Evolutionary conservation across 2,888 invertebrate genomes (phyloP), one percentile per base, ranked within the genome.

Genomic region (Abrostola triplasia): DNA sequence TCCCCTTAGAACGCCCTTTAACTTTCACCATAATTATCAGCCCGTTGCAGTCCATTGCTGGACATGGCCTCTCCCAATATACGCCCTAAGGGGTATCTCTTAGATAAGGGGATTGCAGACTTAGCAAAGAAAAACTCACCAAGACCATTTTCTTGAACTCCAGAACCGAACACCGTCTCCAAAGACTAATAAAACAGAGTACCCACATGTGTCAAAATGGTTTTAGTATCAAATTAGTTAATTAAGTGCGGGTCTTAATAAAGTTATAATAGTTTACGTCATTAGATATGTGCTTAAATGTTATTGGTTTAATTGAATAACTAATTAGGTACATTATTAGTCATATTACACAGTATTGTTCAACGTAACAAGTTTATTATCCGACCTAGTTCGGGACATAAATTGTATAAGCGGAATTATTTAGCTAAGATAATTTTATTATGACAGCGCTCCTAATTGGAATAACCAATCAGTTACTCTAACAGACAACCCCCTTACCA

Each of bases 331-430:
- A 42, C 47, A 53, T 50, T 40, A 68, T 52, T 74, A 58, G 52
- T 58, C 47, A 35, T 48, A 60, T 44, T 72, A 36, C 36, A 61
- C n/a, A 24, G 54, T 62, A 62, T 68, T 70, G 58, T 74, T 56
- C 11, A 36, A 36, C 36, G 37, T 51, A 58, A 52, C 63, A 52
- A 52, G 56, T 64, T 70, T 52, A 71, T 60, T 57, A 53, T 35
- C 49, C 41, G 59, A 59, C 70, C 71, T 42, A 59, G 38, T 70
- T 71, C 59, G 5, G 10, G 44, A 52, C 56, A 66, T 70, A 54
- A 59, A 53, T 70, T 70, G 53, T 53, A 65, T 70, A 44, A 38
- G 35, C n/a, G 49, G 12, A 38, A 24, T 59, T 42, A 36, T 49
- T 57, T 42, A 4, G 40, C 40, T 53, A 53, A 44, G 49, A 69